Conservation (phyloP, 2,113 vertebrate species). For the Cichladusa arquata region DNA sequence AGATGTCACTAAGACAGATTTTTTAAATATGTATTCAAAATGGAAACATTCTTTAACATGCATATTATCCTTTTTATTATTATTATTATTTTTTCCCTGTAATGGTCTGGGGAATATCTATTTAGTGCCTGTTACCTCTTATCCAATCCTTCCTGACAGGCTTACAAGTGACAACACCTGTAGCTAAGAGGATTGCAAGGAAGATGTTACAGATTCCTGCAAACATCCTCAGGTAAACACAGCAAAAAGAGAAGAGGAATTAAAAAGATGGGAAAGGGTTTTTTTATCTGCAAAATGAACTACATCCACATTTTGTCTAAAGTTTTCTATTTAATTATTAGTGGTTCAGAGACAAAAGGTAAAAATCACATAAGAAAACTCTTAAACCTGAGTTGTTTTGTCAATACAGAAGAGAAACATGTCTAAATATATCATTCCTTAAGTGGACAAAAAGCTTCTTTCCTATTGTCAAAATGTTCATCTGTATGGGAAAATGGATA, state of each 20-base stretch:
- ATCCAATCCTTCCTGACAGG: background rate
- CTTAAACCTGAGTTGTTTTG: background rate
- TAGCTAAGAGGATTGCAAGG: background rate
- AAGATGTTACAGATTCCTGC: background rate
- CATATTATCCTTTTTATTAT: background rate
- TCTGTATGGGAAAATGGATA: background rate
- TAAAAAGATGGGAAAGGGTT: background rate
- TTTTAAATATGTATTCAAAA: background rate
- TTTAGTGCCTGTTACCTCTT: background rate
- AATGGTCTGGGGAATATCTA: background rate
- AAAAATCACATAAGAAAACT: background rate
- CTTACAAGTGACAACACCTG: background rate
- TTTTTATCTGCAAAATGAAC: background rate
- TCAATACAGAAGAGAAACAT: background rate
- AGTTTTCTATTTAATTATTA: background rate
- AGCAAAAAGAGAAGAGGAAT: background rate
- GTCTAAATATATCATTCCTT: background rate
- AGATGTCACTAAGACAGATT: background rate
- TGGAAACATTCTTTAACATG: background rate
- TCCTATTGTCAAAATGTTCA: background rate
- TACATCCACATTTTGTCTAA: background rate
- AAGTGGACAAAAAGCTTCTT: background rate
- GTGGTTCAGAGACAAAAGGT: background rate
- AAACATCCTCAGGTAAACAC: background rate
- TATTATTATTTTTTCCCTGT: rapidly evolving